Evolutionary conservation across 2,113 vertebrate genomes (phyloP).

Genomic region (Calyptomena viridis): DNA sequence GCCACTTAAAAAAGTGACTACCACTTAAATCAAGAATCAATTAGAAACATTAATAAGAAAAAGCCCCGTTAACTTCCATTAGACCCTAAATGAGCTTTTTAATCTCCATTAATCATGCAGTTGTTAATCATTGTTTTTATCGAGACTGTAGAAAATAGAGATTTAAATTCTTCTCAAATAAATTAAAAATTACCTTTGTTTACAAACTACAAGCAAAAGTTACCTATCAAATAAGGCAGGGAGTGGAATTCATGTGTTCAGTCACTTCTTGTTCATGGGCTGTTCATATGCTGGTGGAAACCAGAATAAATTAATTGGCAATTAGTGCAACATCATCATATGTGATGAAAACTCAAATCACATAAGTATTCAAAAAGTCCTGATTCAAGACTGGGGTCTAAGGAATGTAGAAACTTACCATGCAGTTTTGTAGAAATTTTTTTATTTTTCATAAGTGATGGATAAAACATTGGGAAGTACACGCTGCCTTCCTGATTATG

Average conservation of each 20-base stretch:
- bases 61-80: conserved; percentile 63
- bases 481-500: neutral
- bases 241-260: neutral
- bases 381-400: neutral
- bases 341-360: neutral
- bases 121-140: conserved; percentile 70
- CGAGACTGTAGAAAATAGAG: conserved; percentile 48
- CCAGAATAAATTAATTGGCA: neutral
- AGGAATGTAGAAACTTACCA: neutral
- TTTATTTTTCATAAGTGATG: neutral
- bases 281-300: neutral
- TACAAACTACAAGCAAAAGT: conserved; percentile 7
- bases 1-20: conserved; percentile 42
- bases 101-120: conserved; percentile 63
- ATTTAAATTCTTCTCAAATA: conserved; percentile 49
- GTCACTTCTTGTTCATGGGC: neutral
- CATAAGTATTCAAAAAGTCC: neutral
- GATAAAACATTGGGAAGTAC: neutral
- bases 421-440: neutral
- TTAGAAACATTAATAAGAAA: conserved; percentile 72
- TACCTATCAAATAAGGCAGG: neutral
- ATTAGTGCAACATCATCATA: neutral
- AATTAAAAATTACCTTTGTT: conserved; percentile 43
- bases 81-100: conserved; percentile 61
- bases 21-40: conserved; percentile 70